Conservation (phyloP, 2,113 vertebrate genomes). For the Paedocypris sp. region DNA sequence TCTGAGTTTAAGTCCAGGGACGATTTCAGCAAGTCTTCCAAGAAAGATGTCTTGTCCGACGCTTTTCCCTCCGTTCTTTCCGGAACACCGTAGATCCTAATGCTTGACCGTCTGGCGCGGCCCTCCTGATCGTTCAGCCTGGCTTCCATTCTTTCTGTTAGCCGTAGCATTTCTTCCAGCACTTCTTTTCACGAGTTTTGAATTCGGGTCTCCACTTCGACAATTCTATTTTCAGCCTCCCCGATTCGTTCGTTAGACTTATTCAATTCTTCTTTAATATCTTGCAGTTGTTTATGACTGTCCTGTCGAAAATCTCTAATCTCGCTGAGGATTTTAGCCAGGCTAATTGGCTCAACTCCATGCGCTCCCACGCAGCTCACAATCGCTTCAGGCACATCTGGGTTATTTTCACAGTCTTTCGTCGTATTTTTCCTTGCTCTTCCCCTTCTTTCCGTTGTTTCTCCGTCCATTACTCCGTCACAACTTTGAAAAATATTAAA, state of each 20-base stretch:
- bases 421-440: too few relatives aligned
- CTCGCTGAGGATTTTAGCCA: conserved; percentile 15
- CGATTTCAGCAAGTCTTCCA: background rate
- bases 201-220: background rate
- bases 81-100: conserved; percentile 3
- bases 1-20: background rate
- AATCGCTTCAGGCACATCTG: too few relatives aligned
- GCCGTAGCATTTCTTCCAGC: background rate
- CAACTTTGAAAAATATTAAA: too few relatives aligned
- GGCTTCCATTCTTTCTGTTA: conserved; percentile 2
- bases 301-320: conserved; percentile 12
- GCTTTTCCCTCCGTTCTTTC: background rate
- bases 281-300: background rate
- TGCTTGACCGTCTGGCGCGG: background rate
- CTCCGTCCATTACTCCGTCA: too few relatives aligned
- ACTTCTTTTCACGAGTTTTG: background rate
- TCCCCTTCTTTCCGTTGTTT: too few relatives aligned
- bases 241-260: conserved; percentile 1
- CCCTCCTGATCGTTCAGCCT: conserved; percentile 7
- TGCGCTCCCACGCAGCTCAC: too few relatives aligned
- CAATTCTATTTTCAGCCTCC: background rate
- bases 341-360: too few relatives aligned
- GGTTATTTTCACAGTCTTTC: too few relatives aligned
- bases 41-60: background rate
- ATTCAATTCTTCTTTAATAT: background rate